These are phyloP conservation scores for Centrocercus urophasianus DNA, from an alignment of 2,113 vertebrate species.

Conservation along the genomic window DNA sequence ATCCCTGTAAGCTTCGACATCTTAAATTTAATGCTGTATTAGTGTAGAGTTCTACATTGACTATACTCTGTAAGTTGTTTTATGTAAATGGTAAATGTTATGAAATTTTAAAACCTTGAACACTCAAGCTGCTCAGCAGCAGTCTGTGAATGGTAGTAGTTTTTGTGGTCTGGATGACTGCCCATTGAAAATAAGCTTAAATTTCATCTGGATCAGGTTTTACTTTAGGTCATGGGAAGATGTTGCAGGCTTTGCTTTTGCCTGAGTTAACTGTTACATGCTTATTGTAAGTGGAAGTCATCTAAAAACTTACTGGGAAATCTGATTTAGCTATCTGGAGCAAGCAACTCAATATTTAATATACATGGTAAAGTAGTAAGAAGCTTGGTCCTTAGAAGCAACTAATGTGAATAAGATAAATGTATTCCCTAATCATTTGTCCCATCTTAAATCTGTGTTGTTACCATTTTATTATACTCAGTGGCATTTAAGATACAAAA, in stretches of 20 bases:
- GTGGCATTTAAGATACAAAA: neutral
- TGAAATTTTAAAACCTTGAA: conserved; percentile 37
- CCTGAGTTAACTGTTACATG: neutral
- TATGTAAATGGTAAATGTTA: conserved; percentile 16
- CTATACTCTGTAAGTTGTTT: conserved; percentile 18
- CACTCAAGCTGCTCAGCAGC: conserved; percentile 36
- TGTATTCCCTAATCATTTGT: neutral
- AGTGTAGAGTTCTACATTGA: neutral
- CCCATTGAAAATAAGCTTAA: conserved; percentile 53
- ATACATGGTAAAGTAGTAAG: neutral
- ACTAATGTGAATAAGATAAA: neutral
- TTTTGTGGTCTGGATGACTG: conserved; percentile 71
- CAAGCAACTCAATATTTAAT: neutral
- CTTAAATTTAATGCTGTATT: neutral
- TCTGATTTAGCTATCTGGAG: neutral
- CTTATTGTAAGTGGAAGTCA: neutral
- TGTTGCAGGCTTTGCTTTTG: neutral
- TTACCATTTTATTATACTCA: neutral
- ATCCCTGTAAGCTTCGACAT: neutral
- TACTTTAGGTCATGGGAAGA: conserved; percentile 56
- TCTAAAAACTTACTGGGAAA: neutral
- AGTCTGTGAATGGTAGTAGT: conserved; percentile 48
- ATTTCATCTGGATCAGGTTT: conserved; percentile 43
- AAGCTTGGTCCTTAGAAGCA: neutral
- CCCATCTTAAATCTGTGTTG: neutral